These are phyloP conservation scores for Lampropteryx suffumata DNA, from an alignment of 2,888 invertebrate species.

Conservation along the genomic window DNA sequence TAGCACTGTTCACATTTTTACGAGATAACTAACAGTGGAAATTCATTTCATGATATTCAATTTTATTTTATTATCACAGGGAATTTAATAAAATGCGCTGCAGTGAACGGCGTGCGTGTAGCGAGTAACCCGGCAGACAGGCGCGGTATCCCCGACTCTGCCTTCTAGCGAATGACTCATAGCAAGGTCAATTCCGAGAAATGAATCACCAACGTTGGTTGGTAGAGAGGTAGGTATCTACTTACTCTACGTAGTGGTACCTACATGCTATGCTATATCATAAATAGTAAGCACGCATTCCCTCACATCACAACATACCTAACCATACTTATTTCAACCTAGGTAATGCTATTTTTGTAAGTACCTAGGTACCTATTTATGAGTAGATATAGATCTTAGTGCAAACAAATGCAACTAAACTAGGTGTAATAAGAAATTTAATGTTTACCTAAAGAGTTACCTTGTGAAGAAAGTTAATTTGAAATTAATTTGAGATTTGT, in stretches of 20 bases:
- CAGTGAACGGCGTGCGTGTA: conserved; percentile 71
- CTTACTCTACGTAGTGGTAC: conserved; percentile 5
- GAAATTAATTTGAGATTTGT: too few relatives aligned
- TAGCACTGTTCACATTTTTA: conserved; percentile 49
- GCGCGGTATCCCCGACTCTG: conserved; percentile 84
- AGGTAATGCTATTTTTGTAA: background rate
- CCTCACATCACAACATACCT: too few relatives aligned
- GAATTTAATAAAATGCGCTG: conserved; percentile 54
- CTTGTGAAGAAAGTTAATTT: too few relatives aligned
- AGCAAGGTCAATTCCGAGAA: conserved; percentile 84
- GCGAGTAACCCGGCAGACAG: conserved; percentile 79
- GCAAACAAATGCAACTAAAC: too few relatives aligned
- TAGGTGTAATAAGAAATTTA: too few relatives aligned
- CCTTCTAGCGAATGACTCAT: conserved; percentile 83
- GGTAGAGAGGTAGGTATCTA: conserved; percentile 14
- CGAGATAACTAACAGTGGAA: conserved; percentile 48
- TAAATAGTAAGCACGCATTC: too few relatives aligned
- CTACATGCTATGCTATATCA: too few relatives aligned
- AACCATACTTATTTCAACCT: background rate
- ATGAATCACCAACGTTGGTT: conserved; percentile 76
- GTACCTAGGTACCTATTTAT: conserved; percentile 6
- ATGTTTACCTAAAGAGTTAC: too few relatives aligned
- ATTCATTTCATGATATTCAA: conserved; percentile 56
- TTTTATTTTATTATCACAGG: conserved; percentile 48
- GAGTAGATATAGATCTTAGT: too few relatives aligned